A percentile compares a stretch with the other conserved stretches of the same genome.
Evolutionary conservation across 2,888 invertebrate species (phyloP).

Genomic region (Neoitamus cyanurus): DNA sequence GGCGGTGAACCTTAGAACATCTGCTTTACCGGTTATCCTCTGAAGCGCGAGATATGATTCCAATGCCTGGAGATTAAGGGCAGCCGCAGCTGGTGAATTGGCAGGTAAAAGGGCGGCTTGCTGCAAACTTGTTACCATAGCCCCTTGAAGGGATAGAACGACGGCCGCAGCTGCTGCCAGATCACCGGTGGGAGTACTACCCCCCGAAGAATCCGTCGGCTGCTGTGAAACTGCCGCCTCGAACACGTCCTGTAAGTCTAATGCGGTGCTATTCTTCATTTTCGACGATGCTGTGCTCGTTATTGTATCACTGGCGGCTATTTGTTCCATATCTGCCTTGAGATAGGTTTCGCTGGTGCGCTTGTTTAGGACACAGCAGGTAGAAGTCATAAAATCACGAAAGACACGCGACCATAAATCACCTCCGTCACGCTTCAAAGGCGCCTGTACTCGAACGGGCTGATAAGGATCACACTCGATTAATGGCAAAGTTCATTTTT

Average conservation of each 20-base stretch:
- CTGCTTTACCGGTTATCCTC: conserved; percentile 78
- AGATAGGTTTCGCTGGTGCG: background rate
- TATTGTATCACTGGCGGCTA: conserved; percentile 54
- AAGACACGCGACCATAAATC: conserved; percentile 60
- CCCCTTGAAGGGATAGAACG: conserved; percentile 83
- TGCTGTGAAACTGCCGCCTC: conserved; percentile 1
- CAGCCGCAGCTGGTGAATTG: conserved; percentile 86
- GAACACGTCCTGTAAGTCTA: conserved; percentile 37
- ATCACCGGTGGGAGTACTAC: conserved; percentile 68
- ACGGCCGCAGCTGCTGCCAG: conserved; percentile 74
- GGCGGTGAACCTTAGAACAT: conserved; percentile 70
- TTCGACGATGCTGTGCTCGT: conserved; percentile 52
- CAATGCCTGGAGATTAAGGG: conserved; percentile 84
- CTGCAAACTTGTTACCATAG: conserved; percentile 85
- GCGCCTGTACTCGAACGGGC: background rate
- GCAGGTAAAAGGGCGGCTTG: conserved; percentile 85
- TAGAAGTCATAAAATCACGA: conserved; percentile 51
- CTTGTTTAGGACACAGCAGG: conserved; percentile 44
- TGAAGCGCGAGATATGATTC: conserved; percentile 88
- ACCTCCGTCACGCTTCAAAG: conserved; percentile 64
- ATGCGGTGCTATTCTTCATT: conserved; percentile 49
- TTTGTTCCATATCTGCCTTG: conserved; percentile 54
- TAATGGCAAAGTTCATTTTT: conserved; percentile 19
- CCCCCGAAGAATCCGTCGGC: conserved; percentile 41
- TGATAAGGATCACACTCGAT: conserved; percentile 21